Conservation (phyloP, 2,797 vertebrate species). For the Rhyacichthys aspro region DNA sequence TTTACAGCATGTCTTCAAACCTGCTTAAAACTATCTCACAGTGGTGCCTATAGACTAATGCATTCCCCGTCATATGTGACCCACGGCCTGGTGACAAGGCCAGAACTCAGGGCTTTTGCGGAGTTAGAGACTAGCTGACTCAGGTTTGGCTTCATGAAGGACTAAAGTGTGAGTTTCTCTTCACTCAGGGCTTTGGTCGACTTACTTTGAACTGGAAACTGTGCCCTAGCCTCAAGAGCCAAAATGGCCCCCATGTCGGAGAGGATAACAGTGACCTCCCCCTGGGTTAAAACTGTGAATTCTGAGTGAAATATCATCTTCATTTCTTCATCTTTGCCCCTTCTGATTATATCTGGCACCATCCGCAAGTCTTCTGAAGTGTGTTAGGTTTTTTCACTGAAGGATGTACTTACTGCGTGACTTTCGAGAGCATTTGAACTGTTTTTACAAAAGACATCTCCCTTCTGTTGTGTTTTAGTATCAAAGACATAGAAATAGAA, state of each 20-base stretch:
- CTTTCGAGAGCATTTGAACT: slow-evolving; percentile 34
- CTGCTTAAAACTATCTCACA: neutral
- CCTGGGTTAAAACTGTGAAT: slow-evolving; percentile 74
- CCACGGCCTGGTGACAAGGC: slow-evolving; percentile 53
- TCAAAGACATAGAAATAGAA: slow-evolving; percentile 36
- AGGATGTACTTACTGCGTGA: slow-evolving; percentile 24
- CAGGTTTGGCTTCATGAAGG: slow-evolving; percentile 62
- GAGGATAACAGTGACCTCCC: slow-evolving; percentile 31
- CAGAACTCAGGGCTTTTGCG: slow-evolving; percentile 75
- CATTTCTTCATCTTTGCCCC: slow-evolving; percentile 30
- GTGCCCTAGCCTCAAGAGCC: slow-evolving; percentile 66
- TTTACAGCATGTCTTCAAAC: neutral
- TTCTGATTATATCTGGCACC: slow-evolving; percentile 5
- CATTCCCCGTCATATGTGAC: slow-evolving; percentile 69
- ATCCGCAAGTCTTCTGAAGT: slow-evolving; percentile 25
- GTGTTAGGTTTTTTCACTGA: slow-evolving; percentile 34
- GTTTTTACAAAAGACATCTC: slow-evolving; percentile 36
- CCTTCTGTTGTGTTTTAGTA: slow-evolving; percentile 48
- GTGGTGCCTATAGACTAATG: slow-evolving; percentile 21
- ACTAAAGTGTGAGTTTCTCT: slow-evolving; percentile 44
- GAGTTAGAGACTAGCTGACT: slow-evolving; percentile 62
- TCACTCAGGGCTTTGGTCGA: slow-evolving; percentile 67
- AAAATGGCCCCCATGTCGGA: slow-evolving; percentile 46
- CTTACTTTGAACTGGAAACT: slow-evolving; percentile 58
- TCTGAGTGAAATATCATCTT: slow-evolving; percentile 38